Base-by-base conservation (phyloP, 2,888 invertebrate species). In the Drosophila trichaetosa region DNA sequence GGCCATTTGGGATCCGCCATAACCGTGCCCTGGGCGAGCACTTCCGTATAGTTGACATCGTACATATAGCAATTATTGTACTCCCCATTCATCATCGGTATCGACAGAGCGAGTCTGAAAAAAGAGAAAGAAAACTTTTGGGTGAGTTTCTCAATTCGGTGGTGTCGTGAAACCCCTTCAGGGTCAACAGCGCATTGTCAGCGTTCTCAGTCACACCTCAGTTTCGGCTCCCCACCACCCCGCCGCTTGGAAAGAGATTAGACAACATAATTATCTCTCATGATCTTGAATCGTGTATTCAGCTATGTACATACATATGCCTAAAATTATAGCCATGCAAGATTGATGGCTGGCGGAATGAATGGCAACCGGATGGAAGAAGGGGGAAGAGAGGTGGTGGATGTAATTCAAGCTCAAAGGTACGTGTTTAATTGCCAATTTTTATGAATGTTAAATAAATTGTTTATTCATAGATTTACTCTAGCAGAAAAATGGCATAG, bases 1-100 rank as follows among this genome's bases (percentile, higher is more conserved):
- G 96, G 94, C 97, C 97, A 97, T 40, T 94, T 94, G 8, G 95
- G 94, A 87, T 97, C 90, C 18, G 90, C 87, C n/a, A 94, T 94
- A 2, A 93, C 94, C 53, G 95, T 92, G 4, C 95, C 96, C 59
- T 94, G 94, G 29, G 93, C 94, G 36, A 96, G 86, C 0, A 96
- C 93, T 69, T 94, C 94, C 16, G 94, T 94, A 93, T 95, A 97
- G 93, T 97, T 96, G 0, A 97, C 95, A 59, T 95, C 95, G 94
- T 97, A 97, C 96, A 97, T 96, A 13, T 93, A 93, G 90, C 97
- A 97, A 78, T 95, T 94, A 76, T 96, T 95, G 80, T 95, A 95
- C 0, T 95, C 95, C 2, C 93, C 93, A 8, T 93, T 93, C 63
- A 95, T 94, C 68, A 79, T 93, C 0, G 97, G 97, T 83, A 97